A percentile compares a stretch with the other conserved stretches of the same genome.
These are phyloP conservation scores for Otolemur crassicaudatus DNA, from an alignment of 2,797 vertebrate genomes.

Conservation along the genomic window DNA sequence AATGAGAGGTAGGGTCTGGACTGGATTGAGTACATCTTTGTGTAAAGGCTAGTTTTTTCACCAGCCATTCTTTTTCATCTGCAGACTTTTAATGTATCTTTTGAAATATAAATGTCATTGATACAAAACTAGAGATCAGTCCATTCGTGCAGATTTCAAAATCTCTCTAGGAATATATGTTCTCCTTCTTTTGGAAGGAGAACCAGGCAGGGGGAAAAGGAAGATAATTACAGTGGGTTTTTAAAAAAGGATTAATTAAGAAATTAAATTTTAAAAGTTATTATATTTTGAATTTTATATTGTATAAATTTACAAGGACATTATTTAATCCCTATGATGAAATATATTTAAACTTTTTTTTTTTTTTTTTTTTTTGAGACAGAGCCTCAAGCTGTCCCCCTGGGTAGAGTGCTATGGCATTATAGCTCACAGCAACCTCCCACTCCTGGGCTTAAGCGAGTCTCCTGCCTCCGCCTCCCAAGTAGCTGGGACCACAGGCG, in stretches of 20 bases:
- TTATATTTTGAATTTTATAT: neutral
- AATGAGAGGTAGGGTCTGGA: neutral
- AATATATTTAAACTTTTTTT: neutral
- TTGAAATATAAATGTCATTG: neutral
- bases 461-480: no score
- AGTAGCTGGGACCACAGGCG: no score
- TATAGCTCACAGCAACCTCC: no score
- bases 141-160: neutral
- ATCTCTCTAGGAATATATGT: neutral
- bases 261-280: constrained; percentile 27
- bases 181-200: neutral
- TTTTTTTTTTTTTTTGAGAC: no score
- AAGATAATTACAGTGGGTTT: neutral
- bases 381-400: no score
- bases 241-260: neutral
- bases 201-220: neutral
- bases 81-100: neutral
- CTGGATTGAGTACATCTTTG: neutral
- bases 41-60: neutral
- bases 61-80: neutral
- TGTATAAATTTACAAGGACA: neutral
- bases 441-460: no score
- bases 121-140: neutral
- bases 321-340: neutral
- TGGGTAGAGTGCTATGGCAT: no score